Evolutionary conservation across 2,113 vertebrate genomes (phyloP).

Genomic region (Paralichthys olivaceus): DNA sequence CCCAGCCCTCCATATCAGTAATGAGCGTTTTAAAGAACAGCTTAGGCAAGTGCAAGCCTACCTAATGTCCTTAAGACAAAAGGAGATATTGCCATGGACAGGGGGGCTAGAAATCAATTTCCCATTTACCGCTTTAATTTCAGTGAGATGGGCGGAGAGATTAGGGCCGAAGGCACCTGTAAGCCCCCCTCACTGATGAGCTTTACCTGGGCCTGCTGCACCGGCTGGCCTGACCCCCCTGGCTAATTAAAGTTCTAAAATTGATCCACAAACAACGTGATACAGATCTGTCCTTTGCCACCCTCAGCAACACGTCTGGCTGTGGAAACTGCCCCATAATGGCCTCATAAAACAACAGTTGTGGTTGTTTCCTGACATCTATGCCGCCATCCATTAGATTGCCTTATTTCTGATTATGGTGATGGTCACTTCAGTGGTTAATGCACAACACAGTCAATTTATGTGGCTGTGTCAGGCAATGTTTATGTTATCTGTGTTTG

Average conservation of each 20-base stretch:
- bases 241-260: slow-evolving; percentile 87
- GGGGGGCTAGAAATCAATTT: slow-evolving; percentile 87
- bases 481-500: slow-evolving; percentile 6
- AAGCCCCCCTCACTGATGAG: slow-evolving; percentile 79
- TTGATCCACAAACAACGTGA: slow-evolving; percentile 84
- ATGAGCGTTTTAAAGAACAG: slow-evolving; percentile 86
- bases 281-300: slow-evolving; percentile 86
- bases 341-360: slow-evolving; percentile 77
- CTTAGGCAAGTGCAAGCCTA: slow-evolving; percentile 83
- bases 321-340: slow-evolving; percentile 77
- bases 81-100: slow-evolving; percentile 86
- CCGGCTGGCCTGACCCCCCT: slow-evolving; percentile 70
- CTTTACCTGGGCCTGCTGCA: slow-evolving; percentile 73
- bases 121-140: slow-evolving; percentile 89
- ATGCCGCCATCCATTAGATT: slow-evolving; percentile 50
- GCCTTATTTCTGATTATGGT: slow-evolving; percentile 42
- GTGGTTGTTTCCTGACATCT: slow-evolving; percentile 59
- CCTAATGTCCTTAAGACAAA: slow-evolving; percentile 88
- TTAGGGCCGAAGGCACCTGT: slow-evolving; percentile 84
- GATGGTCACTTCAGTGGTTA: slow-evolving; percentile 30
- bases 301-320: slow-evolving; percentile 74
- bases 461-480: neutral
- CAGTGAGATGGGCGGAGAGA: slow-evolving; percentile 83
- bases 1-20: slow-evolving; percentile 79
- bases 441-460: neutral